Conservation (phyloP, 35 echinoderm and acorn worm species). For the Ophioderma brevispina region DNA sequence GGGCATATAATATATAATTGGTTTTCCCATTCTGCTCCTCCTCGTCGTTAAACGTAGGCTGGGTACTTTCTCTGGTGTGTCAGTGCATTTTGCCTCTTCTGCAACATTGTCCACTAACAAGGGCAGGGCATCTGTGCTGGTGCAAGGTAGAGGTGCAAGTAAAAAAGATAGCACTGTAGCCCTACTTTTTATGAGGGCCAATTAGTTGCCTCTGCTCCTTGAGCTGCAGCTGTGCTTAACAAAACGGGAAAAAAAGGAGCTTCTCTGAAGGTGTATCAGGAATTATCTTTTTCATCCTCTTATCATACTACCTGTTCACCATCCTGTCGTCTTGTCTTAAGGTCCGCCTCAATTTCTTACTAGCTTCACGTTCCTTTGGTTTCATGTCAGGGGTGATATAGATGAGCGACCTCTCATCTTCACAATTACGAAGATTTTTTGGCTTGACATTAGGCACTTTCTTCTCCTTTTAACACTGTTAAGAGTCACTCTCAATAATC, state of each 20-base stretch:
- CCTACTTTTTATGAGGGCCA: too few relatives aligned
- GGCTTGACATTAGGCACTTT: background rate
- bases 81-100: background rate
- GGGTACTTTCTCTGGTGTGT: background rate
- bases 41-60: background rate
- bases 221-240: background rate
- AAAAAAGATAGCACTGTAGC: too few relatives aligned
- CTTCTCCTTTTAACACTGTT: background rate
- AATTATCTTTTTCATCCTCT: background rate
- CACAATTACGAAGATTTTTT: background rate
- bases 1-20: too few relatives aligned
- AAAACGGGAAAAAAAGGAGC: background rate
- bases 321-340: background rate
- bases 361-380: background rate
- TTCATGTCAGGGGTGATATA: background rate
- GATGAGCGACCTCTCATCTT: background rate
- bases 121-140: background rate
- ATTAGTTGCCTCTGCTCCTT: too few relatives aligned
- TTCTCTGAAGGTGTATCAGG: background rate
- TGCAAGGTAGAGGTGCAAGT: background rate
- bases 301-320: background rate
- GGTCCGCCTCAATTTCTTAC: background rate
- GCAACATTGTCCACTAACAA: background rate
- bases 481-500: slow-evolving; percentile 16
- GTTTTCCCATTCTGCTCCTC: background rate